Evolutionary conservation across 2,113 vertebrate genomes (phyloP).

Genomic region (Pheucticus melanocephalus): DNA sequence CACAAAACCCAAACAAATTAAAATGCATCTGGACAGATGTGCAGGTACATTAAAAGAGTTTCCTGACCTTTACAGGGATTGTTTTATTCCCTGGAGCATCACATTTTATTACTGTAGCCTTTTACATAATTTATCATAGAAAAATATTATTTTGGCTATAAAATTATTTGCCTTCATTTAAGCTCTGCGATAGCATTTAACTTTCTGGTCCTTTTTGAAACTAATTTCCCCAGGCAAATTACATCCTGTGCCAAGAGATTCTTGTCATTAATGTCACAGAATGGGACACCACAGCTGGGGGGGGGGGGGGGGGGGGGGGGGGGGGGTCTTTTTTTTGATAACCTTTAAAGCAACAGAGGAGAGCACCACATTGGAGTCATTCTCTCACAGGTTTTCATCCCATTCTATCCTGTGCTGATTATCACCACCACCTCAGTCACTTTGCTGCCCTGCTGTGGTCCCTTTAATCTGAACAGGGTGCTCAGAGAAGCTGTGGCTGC

Average conservation of each 20-base stretch:
- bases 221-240: conserved; percentile 42
- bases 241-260: background rate
- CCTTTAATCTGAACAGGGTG: background rate
- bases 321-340: background rate
- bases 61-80: conserved; percentile 36
- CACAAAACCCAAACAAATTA: conserved; percentile 7
- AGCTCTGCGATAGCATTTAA: conserved; percentile 25
- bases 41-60: background rate
- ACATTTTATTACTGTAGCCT: conserved; percentile 16
- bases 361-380: background rate
- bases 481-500: background rate
- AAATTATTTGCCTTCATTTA: conserved; percentile 14
- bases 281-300: background rate
- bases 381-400: background rate
- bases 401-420: background rate
- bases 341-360: background rate
- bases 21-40: background rate
- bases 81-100: conserved; percentile 15
- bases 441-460: background rate
- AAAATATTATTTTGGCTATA: conserved; percentile 60
- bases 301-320: background rate
- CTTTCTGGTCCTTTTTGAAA: conserved; percentile 32
- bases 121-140: conserved; percentile 32
- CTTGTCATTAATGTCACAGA: conserved; percentile 18
- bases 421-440: background rate